Evolutionary conservation across 1,140 invertebrate genomes (phyloP).

Genomic region (Thrips palmi): DNA sequence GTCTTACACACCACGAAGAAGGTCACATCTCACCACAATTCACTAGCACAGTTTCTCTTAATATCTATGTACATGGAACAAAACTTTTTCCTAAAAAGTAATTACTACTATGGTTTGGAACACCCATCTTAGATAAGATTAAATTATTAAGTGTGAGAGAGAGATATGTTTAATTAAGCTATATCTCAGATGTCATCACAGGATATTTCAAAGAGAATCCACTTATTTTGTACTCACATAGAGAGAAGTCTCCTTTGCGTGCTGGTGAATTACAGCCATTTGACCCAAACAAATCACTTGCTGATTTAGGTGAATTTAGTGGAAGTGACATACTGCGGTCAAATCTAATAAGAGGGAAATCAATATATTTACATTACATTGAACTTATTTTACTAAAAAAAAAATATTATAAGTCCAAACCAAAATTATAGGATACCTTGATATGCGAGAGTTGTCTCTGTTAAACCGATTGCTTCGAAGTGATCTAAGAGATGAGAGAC

Average conservation of each 20-base stretch:
- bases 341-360: conserved; percentile 26
- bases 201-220: too few relatives aligned
- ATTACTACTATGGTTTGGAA: too few relatives aligned
- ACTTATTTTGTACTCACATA: conserved; percentile 47
- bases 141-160: too few relatives aligned
- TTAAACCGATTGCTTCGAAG: conserved; percentile 11
- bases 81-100: too few relatives aligned
- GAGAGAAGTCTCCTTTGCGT: conserved; percentile 43
- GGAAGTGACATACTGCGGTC: conserved; percentile 48
- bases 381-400: background rate
- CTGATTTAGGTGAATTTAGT: conserved; percentile 24
- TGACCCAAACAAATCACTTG: conserved; percentile 22
- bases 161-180: too few relatives aligned
- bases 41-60: too few relatives aligned
- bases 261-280: conserved; percentile 20
- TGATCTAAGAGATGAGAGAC: conserved; percentile 16
- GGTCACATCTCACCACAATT: too few relatives aligned
- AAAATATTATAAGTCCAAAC: background rate
- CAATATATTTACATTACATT: conserved; percentile 2
- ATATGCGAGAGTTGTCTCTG: conserved; percentile 26
- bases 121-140: too few relatives aligned
- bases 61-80: too few relatives aligned
- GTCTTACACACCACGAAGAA: too few relatives aligned
- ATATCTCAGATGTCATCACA: too few relatives aligned
- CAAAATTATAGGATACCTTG: conserved; percentile 24